Evolutionary conservation across 2,797 vertebrate species (phyloP), one percentile per base, ranked within the genome.

Genomic region (Neosalanx taihuensis): DNA sequence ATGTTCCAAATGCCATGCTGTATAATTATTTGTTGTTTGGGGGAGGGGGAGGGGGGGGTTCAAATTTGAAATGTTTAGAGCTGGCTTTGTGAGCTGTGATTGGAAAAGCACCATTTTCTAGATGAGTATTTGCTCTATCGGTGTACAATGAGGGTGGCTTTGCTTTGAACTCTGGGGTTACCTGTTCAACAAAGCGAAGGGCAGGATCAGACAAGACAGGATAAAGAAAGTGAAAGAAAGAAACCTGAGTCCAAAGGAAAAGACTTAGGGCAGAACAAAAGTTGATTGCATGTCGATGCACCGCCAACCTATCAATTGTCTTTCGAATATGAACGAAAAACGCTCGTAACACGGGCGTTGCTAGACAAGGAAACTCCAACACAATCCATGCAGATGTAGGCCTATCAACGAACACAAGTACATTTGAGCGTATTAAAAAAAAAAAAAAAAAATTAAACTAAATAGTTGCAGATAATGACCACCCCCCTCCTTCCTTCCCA

Each of bases 151-250:
- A 78, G 71, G 82, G 69, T 79, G 73, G 61, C 37, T 64, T 74
- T 61, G 46, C 67, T 74, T 74, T 46, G 58, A 68, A 64, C 62
- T 67, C 58, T 60, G 64, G 67, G 72, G 72, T 74, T 74, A 74
- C 61, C 67, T 74, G 60, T 59, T 56, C 17, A 58, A 74, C 67
- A 70, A 74, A 74, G 41, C 64, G 29, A 12, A 13, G 57, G 72
- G 56, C 65, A 68, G 62, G 33, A 73, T 73, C 57, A 81, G 76
- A 75, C 79, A 75, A 71, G 69, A 74, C 58, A 73, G 69, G 77
- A 51, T 76, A 71, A 67, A 73, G 67, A 70, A 68, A 71, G 72
- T 73, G 77, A 71, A 74, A 75, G 72, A 67, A 74, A 64, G 26
- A 57, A 57, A 12, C 29, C 17, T 33, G 31, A 68, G 29, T 12